A percentile compares a stretch with the other conserved stretches of the same genome.
These are phyloP conservation scores for Scaptomyza montana DNA, from an alignment of 1,140 invertebrate species.

Conservation along the genomic window DNA sequence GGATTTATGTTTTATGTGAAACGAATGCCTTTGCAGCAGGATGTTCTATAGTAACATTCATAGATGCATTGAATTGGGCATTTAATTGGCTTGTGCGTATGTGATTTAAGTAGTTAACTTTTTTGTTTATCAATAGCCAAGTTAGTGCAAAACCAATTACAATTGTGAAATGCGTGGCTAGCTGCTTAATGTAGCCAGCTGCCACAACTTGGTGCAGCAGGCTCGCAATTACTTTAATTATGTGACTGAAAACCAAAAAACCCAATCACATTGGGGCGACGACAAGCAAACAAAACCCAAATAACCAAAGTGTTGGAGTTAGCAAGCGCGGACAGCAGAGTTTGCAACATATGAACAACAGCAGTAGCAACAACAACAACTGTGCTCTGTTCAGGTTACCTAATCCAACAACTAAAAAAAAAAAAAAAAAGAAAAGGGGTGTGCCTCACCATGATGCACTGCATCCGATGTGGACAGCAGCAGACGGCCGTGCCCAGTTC, in stretches of 20 bases:
- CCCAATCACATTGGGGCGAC: conserved; percentile 43
- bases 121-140: conserved; percentile 26
- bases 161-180: conserved; percentile 43
- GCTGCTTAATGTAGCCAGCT: neutral
- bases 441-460: conserved; percentile 48
- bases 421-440: conserved; percentile 23
- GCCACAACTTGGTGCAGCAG: conserved; percentile 39
- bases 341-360: conserved; percentile 12
- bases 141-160: conserved; percentile 37
- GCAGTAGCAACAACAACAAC: too few relatives aligned
- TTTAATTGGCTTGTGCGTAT: conserved; percentile 4
- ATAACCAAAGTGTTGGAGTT: conserved; percentile 14
- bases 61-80: neutral
- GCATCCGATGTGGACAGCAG: conserved; percentile 40
- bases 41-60: neutral
- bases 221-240: conserved; percentile 56
- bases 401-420: conserved; percentile 11
- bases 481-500: conserved; percentile 12
- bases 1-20: neutral
- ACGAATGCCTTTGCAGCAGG: neutral
- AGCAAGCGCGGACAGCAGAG: neutral
- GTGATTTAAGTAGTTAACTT: conserved; percentile 10
- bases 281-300: conserved; percentile 22
- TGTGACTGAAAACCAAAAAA: conserved; percentile 46
- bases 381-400: conserved; percentile 18